phyloP scores from a whole-genome alignment of 2,113 vertebrate species.

The Silurus glanis region DNA sequence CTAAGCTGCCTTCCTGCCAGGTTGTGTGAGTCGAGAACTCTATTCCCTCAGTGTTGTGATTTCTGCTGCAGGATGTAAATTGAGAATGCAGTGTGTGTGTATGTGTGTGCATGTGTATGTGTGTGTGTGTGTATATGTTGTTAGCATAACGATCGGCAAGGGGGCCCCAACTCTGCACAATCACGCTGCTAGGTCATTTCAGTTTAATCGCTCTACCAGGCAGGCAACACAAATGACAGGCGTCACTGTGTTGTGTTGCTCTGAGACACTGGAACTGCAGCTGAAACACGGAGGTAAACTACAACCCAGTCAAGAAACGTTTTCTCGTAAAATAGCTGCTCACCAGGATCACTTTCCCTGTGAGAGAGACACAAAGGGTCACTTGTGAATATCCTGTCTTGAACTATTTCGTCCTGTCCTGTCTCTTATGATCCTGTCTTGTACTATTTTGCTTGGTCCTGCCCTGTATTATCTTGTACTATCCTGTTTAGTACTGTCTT shows the following conservation, averaged over 20 bases:
- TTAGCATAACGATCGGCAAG: slow-evolving; percentile 61
- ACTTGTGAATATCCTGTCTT: neutral
- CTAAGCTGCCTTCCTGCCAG: slow-evolving; percentile 10
- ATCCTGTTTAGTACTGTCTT: too few relatives aligned
- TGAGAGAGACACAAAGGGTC: neutral
- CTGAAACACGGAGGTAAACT: slow-evolving; percentile 52
- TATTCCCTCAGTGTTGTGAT: slow-evolving; percentile 25
- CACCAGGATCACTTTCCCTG: neutral
- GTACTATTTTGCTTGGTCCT: too few relatives aligned
- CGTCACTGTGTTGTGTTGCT: slow-evolving; percentile 9
- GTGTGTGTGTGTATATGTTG: slow-evolving; percentile 30
- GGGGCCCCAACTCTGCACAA: slow-evolving; percentile 59
- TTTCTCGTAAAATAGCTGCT: neutral
- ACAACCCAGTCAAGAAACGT: neutral
- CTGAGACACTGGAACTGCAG: slow-evolving; percentile 52
- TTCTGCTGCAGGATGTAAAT: slow-evolving; percentile 63
- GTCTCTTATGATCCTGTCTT: too few relatives aligned
- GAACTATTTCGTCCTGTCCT: too few relatives aligned
- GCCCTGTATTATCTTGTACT: too few relatives aligned
- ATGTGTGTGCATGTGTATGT: neutral
- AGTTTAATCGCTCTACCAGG: slow-evolving; percentile 67
- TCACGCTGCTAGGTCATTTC: slow-evolving; percentile 56
- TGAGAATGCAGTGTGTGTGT: slow-evolving; percentile 42
- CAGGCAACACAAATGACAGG: slow-evolving; percentile 58
- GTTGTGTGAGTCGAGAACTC: slow-evolving; percentile 4